phyloP scores from a whole-genome alignment of 1,140 invertebrate species.

The Aricia agestis region DNA sequence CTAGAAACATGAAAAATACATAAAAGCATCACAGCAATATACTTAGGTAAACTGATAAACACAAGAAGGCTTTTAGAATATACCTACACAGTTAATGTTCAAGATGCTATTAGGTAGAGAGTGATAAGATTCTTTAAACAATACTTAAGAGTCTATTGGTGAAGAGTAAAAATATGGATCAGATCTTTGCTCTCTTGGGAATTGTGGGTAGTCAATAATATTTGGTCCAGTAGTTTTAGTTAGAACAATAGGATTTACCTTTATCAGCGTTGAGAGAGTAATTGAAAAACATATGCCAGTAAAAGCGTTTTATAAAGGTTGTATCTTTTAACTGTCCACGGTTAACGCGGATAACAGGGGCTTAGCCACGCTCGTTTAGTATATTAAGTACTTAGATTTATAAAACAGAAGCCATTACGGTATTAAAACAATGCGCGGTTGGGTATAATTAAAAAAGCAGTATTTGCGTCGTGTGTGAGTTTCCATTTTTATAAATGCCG shows the following conservation, averaged over 20 bases:
- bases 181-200: too few species aligned
- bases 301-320: neutral
- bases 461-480: neutral
- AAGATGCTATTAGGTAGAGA: neutral
- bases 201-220: too few species aligned
- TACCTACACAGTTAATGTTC: neutral
- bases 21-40: neutral
- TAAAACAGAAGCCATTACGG: conserved; percentile 13
- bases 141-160: too few species aligned
- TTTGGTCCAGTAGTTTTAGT: neutral
- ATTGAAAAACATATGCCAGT: neutral
- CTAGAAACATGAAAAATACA: neutral
- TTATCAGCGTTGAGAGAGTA: neutral
- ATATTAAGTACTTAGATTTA: conserved; percentile 3
- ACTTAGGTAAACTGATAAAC: neutral
- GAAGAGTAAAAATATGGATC: too few species aligned
- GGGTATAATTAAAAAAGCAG: neutral
- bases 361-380: conserved; percentile 7
- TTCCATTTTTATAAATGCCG: too few species aligned
- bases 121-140: too few species aligned
- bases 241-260: neutral
- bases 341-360: conserved; percentile 9
- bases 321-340: conserved; percentile 7
- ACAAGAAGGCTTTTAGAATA: neutral
- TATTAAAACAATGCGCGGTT: conserved; percentile 14